Base-by-base conservation (phyloP, 1,140 invertebrate genomes). In the Drosophila tsacasi region DNA sequence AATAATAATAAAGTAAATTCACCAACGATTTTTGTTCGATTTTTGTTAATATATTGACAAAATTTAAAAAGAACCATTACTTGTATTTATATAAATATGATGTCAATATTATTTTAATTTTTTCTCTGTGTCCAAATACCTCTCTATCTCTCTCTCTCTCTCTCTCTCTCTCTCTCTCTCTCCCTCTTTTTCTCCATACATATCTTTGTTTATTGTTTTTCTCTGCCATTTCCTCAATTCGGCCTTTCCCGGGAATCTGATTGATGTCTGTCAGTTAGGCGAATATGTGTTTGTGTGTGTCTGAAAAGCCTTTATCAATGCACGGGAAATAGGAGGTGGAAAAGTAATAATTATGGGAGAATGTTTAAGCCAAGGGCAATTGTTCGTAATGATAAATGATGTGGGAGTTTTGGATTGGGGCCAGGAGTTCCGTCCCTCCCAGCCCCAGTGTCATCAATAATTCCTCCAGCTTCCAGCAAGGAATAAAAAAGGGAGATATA, bases 251-350 rank as follows among this genome's bases (percentile, higher is more conserved):
- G 15, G 12, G 40, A 77, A 85, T 72, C 84, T 87, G 84, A 87
- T 87, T 87, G 84, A 87, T 87, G 84, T 84, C 50, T 87, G 83
- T 74, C 83, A 78, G 84, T 69, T 69, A 55, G 10, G 32, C 23
- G 10, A 50, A 23, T 47, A 5, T 25, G 57, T 75, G 60, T 54
- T 15, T 65, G 17, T 63, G 66, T 35, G 27, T 55, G 60, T 52
- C 55, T 46, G 55, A 64, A 73, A 80, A 84, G 72, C 81, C 81
- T 83, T 83, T 77, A 89, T 84, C 85, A 89, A 81, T 75, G 50
- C 25, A 59, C 61, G 66, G 62, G 46, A 25, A 46, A 50, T 25
- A 42, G 27, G 25, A 46, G 55, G 49, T 37, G 44, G 32, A 64
- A 52, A 42, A 74, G 68, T 61, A 74, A 74, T 74, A 74, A 74